Percentiles rank a stretch among this genome's conserved stretches.
Conservation (phyloP, 1,140 invertebrate species). For the Brachionus plicatilis region DNA sequence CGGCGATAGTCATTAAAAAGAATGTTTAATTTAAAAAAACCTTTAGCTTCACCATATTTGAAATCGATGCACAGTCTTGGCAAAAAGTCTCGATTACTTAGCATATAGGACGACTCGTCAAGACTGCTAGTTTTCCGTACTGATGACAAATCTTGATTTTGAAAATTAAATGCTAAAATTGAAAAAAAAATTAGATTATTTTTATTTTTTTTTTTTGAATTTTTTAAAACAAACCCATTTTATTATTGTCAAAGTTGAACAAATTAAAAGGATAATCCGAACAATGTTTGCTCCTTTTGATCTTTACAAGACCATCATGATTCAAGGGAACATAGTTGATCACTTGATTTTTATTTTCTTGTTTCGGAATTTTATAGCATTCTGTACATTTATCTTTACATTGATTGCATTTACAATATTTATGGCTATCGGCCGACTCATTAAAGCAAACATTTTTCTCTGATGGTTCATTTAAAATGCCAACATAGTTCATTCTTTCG, state of each 20-base stretch:
- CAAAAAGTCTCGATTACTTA: background rate
- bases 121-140: background rate
- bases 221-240: background rate
- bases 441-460: background rate
- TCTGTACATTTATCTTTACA: background rate
- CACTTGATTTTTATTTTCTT: background rate
- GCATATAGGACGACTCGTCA: background rate
- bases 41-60: background rate
- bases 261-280: background rate
- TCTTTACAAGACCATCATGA: background rate
- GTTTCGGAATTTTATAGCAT: background rate
- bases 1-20: background rate
- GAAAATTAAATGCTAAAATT: background rate
- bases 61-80: background rate
- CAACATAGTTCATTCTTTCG: constrained; percentile 1
- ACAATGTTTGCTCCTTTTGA: constrained; percentile 1
- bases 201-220: background rate
- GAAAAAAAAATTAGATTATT: background rate
- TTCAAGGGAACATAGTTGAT: background rate
- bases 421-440: background rate
- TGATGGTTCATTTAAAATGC: background rate
- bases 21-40: background rate
- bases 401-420: background rate
- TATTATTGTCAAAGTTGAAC: background rate
- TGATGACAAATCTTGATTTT: background rate